phyloP scores from a whole-genome alignment of 2,888 invertebrate genomes.

The Leucozona laternaria region DNA sequence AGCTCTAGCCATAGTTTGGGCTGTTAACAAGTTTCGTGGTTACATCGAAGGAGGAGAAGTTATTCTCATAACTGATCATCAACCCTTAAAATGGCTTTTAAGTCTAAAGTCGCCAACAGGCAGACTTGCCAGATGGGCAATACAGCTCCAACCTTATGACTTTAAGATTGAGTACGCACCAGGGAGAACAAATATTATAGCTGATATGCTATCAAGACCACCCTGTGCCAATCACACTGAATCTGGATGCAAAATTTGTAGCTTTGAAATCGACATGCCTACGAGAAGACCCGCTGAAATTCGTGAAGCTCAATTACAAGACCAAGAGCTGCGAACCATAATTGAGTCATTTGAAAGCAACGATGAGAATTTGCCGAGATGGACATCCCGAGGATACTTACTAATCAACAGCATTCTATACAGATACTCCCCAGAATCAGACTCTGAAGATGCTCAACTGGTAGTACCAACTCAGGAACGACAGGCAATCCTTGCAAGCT shows the following conservation, averaged over 20 bases:
- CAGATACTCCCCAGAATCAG: too few relatives aligned
- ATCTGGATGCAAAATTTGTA: neutral
- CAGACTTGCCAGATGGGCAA: constrained; percentile 5
- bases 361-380: too few relatives aligned
- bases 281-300: neutral
- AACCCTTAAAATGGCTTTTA: constrained; percentile 29
- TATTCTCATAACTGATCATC: constrained; percentile 41
- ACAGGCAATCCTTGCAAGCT: too few relatives aligned
- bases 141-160: constrained; percentile 77
- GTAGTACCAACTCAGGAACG: too few relatives aligned
- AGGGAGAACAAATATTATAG: neutral
- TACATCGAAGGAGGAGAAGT: constrained; percentile 47
- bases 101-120: too few relatives aligned
- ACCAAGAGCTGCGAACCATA: neutral
- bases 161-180: neutral
- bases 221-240: neutral
- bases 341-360: neutral
- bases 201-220: neutral
- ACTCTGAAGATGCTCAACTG: too few relatives aligned
- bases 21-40: constrained; percentile 20
- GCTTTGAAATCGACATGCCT: neutral
- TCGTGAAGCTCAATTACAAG: neutral
- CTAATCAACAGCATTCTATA: too few relatives aligned
- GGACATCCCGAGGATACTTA: too few relatives aligned
- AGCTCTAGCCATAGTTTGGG: constrained; percentile 29